These are phyloP conservation scores for Cyclopterus lumpus DNA, from an alignment of 2,797 vertebrate genomes.

Conservation along the genomic window DNA sequence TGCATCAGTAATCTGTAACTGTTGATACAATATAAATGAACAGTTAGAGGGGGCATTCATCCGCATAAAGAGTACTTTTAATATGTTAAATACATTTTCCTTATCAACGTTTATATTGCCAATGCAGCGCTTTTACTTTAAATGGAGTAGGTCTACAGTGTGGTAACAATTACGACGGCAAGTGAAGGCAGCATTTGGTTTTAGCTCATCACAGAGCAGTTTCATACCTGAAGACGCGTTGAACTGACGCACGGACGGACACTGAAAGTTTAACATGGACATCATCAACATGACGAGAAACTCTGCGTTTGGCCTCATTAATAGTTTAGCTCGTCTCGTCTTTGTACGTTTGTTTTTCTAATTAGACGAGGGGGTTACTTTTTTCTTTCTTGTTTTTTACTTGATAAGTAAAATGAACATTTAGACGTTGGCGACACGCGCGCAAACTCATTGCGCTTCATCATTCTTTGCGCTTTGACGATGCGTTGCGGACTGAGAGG, in stretches of 20 bases:
- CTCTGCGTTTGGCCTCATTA: accelerated
- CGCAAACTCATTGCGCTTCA: not conserved
- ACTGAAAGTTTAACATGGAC: not conserved
- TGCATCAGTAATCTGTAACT: not conserved
- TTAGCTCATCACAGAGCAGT: not conserved
- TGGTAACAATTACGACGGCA: slow-evolving; percentile 19
- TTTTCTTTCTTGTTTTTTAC: not conserved
- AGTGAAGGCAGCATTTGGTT: slow-evolving; percentile 40
- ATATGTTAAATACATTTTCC: not conserved
- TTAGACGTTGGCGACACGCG: not conserved
- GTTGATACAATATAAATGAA: not conserved
- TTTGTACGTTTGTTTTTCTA: accelerated
- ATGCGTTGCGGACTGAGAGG: slow-evolving; percentile 14
- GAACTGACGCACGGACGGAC: not conserved
- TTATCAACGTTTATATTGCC: not conserved
- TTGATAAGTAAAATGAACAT: not conserved
- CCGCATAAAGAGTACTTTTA: not conserved
- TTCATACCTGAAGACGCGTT: not conserved
- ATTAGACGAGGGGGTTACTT: not conserved
- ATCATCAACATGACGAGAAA: not conserved
- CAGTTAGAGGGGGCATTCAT: not conserved
- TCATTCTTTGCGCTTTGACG: not conserved
- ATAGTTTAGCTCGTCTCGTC: not conserved
- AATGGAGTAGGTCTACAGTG: not conserved
- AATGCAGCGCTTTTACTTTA: not conserved